Conservation (phyloP, 23 tunicate species). For the Diplosoma virens region DNA sequence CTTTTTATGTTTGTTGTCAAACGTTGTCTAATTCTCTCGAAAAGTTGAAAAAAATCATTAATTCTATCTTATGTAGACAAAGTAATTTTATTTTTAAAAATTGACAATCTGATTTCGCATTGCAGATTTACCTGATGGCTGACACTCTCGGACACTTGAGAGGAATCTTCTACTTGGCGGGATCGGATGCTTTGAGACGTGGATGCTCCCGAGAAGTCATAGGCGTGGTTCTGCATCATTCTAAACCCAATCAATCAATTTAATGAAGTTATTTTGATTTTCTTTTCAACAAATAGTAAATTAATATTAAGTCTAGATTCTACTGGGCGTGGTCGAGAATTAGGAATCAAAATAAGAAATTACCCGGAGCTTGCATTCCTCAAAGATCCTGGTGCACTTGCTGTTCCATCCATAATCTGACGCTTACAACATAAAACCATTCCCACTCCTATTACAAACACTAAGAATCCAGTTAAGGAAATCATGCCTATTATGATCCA, state of each 20-base stretch:
- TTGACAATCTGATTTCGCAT: not conserved
- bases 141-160: slow-evolving; percentile 61
- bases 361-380: slow-evolving; percentile 34
- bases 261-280: not conserved
- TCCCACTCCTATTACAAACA: slow-evolving; percentile 32
- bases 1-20: not conserved
- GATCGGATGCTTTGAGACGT: slow-evolving; percentile 75
- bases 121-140: slow-evolving; percentile 53
- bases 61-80: no score
- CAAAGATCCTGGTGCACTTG: slow-evolving; percentile 39
- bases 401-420: not conserved
- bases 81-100: no score
- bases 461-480: slow-evolving; percentile 35
- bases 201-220: slow-evolving; percentile 62
- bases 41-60: no score
- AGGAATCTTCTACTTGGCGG: slow-evolving; percentile 53
- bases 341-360: not conserved
- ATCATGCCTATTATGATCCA: slow-evolving; percentile 65
- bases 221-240: slow-evolving; percentile 54
- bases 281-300: not conserved
- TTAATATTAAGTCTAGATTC: not conserved
- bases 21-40: not conserved
- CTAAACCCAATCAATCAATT: slow-evolving; percentile 5
- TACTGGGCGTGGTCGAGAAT: no score
- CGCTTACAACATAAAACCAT: slow-evolving; percentile 52